Conservation (phyloP, 2,888 invertebrate genomes). For the Acleris emargana region DNA sequence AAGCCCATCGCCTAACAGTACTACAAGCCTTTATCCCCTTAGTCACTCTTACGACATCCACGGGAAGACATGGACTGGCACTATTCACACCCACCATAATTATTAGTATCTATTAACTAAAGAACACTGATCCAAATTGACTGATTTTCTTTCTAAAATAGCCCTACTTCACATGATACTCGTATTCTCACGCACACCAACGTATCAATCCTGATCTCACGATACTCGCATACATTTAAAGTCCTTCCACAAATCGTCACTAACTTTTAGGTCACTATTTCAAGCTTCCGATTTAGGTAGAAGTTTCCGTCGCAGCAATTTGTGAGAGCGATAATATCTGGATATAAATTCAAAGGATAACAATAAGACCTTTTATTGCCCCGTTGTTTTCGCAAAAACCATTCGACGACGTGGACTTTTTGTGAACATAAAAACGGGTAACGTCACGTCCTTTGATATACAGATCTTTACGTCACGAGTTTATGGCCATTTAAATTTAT, state of each 20-base stretch:
- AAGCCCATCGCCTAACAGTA: no score
- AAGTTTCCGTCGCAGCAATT: conserved; percentile 74
- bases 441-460: conserved; percentile 72
- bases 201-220: neutral
- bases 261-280: conserved; percentile 66
- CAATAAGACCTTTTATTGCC: conserved; percentile 81
- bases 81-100: no score
- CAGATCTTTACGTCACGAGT: conserved; percentile 62
- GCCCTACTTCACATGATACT: no score
- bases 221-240: neutral
- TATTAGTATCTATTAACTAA: no score
- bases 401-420: conserved; percentile 72
- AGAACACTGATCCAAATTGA: no score
- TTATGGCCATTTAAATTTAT: conserved; percentile 59
- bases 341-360: conserved; percentile 83
- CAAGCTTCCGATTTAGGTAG: conserved; percentile 66
- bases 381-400: conserved; percentile 80
- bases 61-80: no score
- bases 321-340: conserved; percentile 80
- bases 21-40: no score
- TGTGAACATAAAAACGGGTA: conserved; percentile 72
- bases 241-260: neutral
- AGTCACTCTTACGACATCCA: no score
- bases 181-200: no score
- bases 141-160: no score